These are phyloP conservation scores for Peromyscus maniculatus DNA, from an alignment of 2,113 vertebrate species.

Conservation along the genomic window DNA sequence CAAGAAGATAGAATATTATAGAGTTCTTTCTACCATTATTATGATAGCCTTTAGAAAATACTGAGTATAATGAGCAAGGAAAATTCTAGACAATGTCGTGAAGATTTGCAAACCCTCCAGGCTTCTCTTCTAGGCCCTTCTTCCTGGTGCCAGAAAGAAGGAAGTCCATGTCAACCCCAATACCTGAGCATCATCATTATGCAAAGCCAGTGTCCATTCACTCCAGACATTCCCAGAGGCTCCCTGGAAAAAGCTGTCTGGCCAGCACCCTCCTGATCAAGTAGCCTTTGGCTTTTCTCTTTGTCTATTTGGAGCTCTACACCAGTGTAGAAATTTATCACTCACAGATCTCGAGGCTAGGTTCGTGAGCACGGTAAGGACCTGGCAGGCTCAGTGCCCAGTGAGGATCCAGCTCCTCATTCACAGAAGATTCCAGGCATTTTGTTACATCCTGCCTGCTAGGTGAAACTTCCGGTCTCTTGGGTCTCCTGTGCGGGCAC, in stretches of 20 bases:
- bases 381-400: no score
- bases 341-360: not conserved
- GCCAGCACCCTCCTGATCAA: accelerated
- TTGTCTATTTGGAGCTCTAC: not conserved
- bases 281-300: not conserved
- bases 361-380: not conserved
- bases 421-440: not conserved
- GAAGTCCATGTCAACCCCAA: accelerated
- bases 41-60: not conserved
- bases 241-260: not conserved
- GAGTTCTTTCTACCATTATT: not conserved
- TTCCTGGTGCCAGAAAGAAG: not conserved
- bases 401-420: no score
- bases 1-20: not conserved
- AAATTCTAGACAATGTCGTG: not conserved
- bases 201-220: not conserved
- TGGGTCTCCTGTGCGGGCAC: not conserved
- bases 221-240: not conserved
- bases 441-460: not conserved
- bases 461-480: not conserved
- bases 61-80: not conserved
- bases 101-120: not conserved
- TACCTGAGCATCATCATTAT: no score
- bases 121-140: not conserved
- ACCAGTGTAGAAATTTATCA: not conserved